Evolutionary conservation across 2,113 vertebrate genomes (phyloP).

Genomic region (Psammodynastes pulverulentus): DNA sequence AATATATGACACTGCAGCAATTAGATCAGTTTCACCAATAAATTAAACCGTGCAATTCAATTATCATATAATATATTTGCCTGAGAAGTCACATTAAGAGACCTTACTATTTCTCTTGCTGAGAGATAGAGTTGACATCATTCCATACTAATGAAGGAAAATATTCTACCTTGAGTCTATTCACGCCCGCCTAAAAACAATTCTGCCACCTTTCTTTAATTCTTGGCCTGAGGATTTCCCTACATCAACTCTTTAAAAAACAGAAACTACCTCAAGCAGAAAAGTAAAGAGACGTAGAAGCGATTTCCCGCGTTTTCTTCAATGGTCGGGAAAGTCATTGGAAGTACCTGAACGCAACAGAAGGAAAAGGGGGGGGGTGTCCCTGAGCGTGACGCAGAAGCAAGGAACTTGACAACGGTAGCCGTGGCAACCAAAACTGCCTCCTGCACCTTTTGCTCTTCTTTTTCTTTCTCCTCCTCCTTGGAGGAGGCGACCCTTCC

Average conservation of each 20-base stretch:
- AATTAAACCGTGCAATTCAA: neutral
- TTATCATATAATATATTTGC: neutral
- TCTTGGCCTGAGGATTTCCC: neutral
- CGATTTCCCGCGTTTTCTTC: neutral
- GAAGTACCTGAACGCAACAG: neutral
- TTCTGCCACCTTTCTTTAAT: neutral
- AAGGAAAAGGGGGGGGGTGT: too few species aligned
- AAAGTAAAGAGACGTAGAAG: too few species aligned
- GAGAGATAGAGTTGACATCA: neutral
- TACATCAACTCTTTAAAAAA: neutral
- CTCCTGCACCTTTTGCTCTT: neutral
- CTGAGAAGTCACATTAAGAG: neutral
- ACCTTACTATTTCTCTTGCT: neutral
- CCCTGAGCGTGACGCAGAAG: neutral
- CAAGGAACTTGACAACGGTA: accelerated
- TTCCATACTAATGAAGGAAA: neutral
- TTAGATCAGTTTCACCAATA: neutral
- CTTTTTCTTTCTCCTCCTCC: neutral
- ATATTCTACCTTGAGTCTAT: neutral
- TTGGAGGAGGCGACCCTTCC: neutral
- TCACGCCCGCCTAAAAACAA: neutral
- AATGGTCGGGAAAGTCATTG: too few species aligned
- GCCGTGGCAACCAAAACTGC: neutral
- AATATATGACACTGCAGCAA: neutral
- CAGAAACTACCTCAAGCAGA: neutral